Conservation (phyloP, 2,888 invertebrate genomes). For the Andrena haemorrhoa region DNA sequence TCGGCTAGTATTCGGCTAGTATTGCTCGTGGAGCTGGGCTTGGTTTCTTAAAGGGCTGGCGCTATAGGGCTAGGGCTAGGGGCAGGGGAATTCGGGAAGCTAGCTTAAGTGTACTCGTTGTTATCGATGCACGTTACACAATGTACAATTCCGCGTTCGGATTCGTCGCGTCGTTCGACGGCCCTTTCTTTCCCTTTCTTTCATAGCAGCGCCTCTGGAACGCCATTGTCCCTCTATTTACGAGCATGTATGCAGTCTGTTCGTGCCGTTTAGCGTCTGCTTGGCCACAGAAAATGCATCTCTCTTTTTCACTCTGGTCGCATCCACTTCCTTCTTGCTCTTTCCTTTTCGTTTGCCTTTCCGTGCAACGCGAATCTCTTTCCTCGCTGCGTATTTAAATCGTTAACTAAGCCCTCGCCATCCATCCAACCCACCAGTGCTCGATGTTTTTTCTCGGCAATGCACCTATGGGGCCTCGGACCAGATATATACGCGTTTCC, state of each 20-base stretch:
- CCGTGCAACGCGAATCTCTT: background rate
- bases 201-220: background rate
- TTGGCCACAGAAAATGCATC: background rate
- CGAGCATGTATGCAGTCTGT: background rate
- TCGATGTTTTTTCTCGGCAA: slow-evolving; percentile 78
- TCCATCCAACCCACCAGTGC: slow-evolving; percentile 79
- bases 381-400: slow-evolving; percentile 33
- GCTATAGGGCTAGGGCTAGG: slow-evolving; percentile 8
- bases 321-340: background rate
- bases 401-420: slow-evolving; percentile 80
- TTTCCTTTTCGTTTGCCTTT: background rate
- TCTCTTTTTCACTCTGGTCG: slow-evolving; percentile 1
- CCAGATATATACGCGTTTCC: slow-evolving; percentile 9
- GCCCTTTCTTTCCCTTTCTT: background rate
- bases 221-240: background rate
- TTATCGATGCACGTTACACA: background rate
- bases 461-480: slow-evolving; percentile 79
- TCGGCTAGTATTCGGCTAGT: slow-evolving; percentile 54
- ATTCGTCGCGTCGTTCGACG: slow-evolving; percentile 2
- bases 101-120: slow-evolving; percentile 8
- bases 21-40: slow-evolving; percentile 46
- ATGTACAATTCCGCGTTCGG: slow-evolving; percentile 3
- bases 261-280: background rate
- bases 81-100: slow-evolving; percentile 15
- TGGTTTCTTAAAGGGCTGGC: slow-evolving; percentile 12